These are phyloP conservation scores for Macrotus californicus DNA, from an alignment of 2,113 vertebrate genomes.

Conservation along the genomic window DNA sequence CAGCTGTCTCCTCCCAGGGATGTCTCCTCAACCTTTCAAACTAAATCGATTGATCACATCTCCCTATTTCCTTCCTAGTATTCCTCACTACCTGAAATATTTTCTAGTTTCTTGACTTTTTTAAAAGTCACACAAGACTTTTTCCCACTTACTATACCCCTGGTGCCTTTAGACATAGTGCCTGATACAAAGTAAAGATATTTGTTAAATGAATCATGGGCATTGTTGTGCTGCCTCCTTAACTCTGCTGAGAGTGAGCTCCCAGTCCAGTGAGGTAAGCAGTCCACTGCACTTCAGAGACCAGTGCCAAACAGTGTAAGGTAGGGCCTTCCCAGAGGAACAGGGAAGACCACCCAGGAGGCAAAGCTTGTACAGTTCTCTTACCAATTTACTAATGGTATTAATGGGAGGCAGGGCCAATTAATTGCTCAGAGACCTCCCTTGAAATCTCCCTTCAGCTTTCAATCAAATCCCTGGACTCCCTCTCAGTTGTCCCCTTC, in stretches of 20 bases:
- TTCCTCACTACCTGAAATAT: not conserved
- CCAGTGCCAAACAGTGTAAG: not conserved
- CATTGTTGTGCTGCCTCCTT: not conserved
- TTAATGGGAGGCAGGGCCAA: not conserved
- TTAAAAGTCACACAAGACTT: not conserved
- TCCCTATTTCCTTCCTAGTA: not conserved
- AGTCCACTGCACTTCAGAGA: not conserved
- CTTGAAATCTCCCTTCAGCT: no score
- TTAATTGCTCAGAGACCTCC: not conserved
- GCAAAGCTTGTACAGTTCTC: accelerated
- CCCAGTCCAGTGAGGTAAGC: not conserved
- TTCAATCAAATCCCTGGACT: no score
- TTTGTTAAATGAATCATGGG: not conserved
- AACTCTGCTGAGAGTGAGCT: not conserved
- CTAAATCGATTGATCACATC: not conserved
- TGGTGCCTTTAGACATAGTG: not conserved
- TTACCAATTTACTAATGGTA: not conserved
- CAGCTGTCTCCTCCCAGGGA: not conserved
- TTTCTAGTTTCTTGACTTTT: not conserved
- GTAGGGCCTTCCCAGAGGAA: not conserved
- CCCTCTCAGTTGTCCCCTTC: not conserved
- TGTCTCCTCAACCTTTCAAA: not conserved
- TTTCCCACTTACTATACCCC: not conserved
- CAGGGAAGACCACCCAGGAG: not conserved
- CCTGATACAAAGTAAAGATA: not conserved